Evolutionary conservation across 2,113 vertebrate species (phyloP).

Genomic region (Falco punctatus): DNA sequence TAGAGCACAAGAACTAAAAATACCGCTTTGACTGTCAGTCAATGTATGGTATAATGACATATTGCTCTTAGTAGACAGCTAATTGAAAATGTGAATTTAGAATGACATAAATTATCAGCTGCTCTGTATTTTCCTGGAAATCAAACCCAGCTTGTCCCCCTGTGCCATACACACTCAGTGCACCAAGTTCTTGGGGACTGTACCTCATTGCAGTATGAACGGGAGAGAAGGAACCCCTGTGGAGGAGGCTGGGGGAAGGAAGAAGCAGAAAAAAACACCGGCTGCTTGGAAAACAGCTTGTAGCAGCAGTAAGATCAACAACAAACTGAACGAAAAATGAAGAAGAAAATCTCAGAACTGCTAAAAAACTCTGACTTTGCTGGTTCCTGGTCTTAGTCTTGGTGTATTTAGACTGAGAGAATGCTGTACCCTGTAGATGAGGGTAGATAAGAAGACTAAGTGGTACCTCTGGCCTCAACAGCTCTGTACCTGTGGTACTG

Average conservation of each 20-base stretch:
- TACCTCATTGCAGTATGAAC: fast-evolving
- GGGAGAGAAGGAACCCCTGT: background rate
- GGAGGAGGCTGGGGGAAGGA: background rate
- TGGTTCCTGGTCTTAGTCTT: background rate
- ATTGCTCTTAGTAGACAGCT: background rate
- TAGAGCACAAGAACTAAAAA: background rate
- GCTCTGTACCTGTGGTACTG: fast-evolving
- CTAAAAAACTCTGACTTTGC: background rate
- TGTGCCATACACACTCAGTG: background rate
- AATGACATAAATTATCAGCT: background rate
- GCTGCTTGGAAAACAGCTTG: background rate
- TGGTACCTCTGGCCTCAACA: background rate
- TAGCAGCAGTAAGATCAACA: background rate
- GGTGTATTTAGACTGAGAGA: no score
- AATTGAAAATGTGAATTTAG: background rate
- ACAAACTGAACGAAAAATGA: background rate
- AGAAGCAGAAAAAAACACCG: background rate
- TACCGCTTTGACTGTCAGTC: background rate
- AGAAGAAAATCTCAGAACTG: background rate
- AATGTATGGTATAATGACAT: background rate
- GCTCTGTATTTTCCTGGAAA: background rate
- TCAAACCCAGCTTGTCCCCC: background rate
- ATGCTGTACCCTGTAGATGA: background rate
- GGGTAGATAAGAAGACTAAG: background rate
- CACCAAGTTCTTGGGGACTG: background rate